A percentile compares a stretch with the other conserved stretches of the same genome.
Evolutionary conservation across 2,888 invertebrate species (phyloP).

Genomic region (Lasius platythorax): DNA sequence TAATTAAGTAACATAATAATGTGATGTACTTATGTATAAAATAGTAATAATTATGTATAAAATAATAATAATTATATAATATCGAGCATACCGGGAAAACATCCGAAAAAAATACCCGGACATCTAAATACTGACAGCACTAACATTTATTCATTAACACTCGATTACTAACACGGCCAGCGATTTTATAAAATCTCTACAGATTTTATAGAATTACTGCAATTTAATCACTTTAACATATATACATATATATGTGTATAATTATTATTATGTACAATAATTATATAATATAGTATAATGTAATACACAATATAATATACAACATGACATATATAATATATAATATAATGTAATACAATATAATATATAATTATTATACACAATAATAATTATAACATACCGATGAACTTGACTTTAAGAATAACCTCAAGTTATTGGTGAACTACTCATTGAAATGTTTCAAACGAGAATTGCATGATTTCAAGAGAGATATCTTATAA

Average conservation of each 20-base stretch:
- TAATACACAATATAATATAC: slow-evolving; percentile 32
- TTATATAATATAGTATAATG: slow-evolving; percentile 27
- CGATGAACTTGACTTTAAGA: slow-evolving; percentile 16
- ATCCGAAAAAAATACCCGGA: background rate
- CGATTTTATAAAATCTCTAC: background rate
- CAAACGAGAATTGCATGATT: background rate
- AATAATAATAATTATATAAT: slow-evolving; percentile 5
- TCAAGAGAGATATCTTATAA: background rate
- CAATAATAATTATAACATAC: slow-evolving; percentile 31
- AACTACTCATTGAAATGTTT: slow-evolving; percentile 18
- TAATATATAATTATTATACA: slow-evolving; percentile 39
- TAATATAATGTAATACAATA: slow-evolving; percentile 24
- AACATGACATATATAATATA: slow-evolving; percentile 38
- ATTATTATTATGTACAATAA: slow-evolving; percentile 34
- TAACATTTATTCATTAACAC: slow-evolving; percentile 19
- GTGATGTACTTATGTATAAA: slow-evolving; percentile 1
- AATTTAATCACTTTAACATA: slow-evolving; percentile 39
- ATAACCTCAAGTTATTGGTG: slow-evolving; percentile 18
- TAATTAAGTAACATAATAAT: slow-evolving; percentile 12
- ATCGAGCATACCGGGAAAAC: slow-evolving; percentile 4
- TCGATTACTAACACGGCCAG: background rate
- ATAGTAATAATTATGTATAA: slow-evolving; percentile 9
- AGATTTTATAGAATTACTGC: slow-evolving; percentile 22
- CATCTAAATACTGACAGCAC: slow-evolving; percentile 35
- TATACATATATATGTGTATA: background rate